Conservation (phyloP, 2,888 invertebrate species). For the Schizotus pectinicornis region DNA sequence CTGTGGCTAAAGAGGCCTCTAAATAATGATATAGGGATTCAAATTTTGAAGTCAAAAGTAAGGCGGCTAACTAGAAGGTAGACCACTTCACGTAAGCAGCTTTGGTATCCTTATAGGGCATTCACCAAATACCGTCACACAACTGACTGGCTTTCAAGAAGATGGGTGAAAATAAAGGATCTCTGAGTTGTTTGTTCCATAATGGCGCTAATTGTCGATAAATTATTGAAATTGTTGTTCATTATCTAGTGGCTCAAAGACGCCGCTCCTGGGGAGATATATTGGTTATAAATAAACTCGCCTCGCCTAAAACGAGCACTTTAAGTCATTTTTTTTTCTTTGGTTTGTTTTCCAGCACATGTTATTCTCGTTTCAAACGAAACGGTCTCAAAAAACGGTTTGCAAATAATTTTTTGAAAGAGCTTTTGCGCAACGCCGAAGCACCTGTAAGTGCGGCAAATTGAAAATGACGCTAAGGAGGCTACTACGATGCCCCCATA, state of each 20-base stretch:
- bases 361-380: conserved; percentile 30
- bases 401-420: conserved; percentile 13
- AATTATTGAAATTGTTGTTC: conserved; percentile 52
- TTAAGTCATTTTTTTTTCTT: conserved; percentile 37
- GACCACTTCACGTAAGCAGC: too few relatives aligned
- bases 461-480: conserved; percentile 25
- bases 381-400: conserved; percentile 1
- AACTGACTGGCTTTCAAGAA: not conserved
- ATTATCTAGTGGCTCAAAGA: conserved; percentile 52
- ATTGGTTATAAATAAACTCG: conserved; percentile 51
- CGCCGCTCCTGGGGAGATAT: conserved; percentile 50
- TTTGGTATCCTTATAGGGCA: too few relatives aligned
- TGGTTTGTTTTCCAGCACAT: conserved; percentile 40
- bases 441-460: conserved; percentile 23
- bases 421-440: not conserved
- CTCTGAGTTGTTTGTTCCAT: conserved; percentile 10
- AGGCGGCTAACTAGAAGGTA: too few relatives aligned
- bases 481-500: conserved; percentile 23
- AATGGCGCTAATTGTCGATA: conserved; percentile 50
- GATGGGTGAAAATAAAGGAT: not conserved
- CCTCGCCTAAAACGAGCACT: conserved; percentile 33
- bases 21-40: too few relatives aligned
- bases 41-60: too few relatives aligned
- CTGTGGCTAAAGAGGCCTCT: too few relatives aligned
- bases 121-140: too few relatives aligned